Percentiles rank a stretch among this genome's conserved stretches.
Conservation (phyloP, 1,140 invertebrate genomes). For the Drosophila setifemur region DNA sequence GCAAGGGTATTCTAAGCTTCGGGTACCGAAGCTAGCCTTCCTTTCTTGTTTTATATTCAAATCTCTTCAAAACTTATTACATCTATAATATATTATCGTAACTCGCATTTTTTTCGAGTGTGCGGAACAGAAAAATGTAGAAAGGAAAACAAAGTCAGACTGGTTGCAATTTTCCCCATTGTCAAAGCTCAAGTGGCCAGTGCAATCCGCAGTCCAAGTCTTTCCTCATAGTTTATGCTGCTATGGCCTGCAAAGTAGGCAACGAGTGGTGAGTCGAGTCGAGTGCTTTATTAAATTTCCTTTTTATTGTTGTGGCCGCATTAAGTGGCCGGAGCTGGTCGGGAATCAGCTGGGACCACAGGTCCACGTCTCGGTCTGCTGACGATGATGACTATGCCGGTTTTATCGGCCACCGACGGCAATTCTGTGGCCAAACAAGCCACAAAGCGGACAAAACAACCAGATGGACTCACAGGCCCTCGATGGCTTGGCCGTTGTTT, state of each 20-base stretch:
- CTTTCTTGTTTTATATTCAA: too few species aligned
- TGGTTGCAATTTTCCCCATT: conserved; percentile 59
- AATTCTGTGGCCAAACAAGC: conserved; percentile 63
- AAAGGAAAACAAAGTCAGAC: conserved; percentile 40
- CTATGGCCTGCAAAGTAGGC: conserved; percentile 75
- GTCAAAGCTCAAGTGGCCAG: conserved; percentile 73
- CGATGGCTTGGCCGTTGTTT: conserved; percentile 30
- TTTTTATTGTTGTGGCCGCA: conserved; percentile 75
- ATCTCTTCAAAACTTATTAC: not conserved
- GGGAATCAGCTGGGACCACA: conserved; percentile 50
- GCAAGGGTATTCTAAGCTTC: too few species aligned
- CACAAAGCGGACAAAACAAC: conserved; percentile 53
- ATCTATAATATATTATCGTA: not conserved
- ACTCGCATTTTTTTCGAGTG: not conserved
- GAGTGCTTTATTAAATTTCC: conserved; percentile 77
- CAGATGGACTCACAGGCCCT: conserved; percentile 16
- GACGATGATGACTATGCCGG: conserved; percentile 52
- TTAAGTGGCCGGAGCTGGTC: conserved; percentile 69
- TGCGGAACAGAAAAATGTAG: conserved; percentile 3
- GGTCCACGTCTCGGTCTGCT: conserved; percentile 17
- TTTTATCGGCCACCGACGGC: conserved; percentile 68
- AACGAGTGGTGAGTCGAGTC: conserved; percentile 55
- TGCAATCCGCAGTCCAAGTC: conserved; percentile 24
- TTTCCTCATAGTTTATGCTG: conserved; percentile 62
- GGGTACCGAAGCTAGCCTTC: too few species aligned